These are phyloP conservation scores for Rhynchotus rufescens DNA, from an alignment of 2,797 vertebrate species.

Conservation along the genomic window DNA sequence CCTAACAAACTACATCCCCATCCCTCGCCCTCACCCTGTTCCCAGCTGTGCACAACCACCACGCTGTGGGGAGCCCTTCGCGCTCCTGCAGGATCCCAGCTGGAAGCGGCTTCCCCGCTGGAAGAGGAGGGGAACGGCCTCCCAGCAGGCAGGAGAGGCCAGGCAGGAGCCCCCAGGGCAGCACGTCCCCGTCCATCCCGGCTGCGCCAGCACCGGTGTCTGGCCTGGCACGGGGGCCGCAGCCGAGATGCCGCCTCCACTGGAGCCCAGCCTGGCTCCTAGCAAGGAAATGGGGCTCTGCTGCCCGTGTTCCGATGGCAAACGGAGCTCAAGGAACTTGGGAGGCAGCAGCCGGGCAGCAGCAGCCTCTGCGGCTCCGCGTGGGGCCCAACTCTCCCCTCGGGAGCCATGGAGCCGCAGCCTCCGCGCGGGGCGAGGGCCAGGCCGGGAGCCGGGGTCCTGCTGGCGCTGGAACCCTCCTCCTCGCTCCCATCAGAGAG, in stretches of 20 bases:
- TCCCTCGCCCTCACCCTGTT: not conserved
- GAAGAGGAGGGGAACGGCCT: not conserved
- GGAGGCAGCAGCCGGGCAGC: not conserved
- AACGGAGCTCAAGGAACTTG: not conserved
- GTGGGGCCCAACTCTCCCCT: not conserved
- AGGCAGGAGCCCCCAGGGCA: not conserved
- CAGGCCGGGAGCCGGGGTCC: not conserved
- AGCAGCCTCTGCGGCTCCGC: not conserved
- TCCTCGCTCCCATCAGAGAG: not conserved
- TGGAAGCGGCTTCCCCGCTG: not conserved
- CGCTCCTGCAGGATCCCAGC: not conserved
- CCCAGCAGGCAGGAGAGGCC: not conserved
- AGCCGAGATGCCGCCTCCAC: not conserved
- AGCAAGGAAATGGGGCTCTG: accelerated
- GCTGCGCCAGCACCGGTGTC: not conserved
- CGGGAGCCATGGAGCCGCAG: accelerated
- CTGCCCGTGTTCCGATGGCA: accelerated
- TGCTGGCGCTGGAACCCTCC: not conserved
- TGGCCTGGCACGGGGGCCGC: too few species aligned
- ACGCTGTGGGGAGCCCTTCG: accelerated
- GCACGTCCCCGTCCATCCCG: not conserved
- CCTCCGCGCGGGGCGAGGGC: not conserved
- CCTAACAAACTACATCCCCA: too few species aligned
- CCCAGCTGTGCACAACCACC: accelerated
- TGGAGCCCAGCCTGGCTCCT: accelerated